Base-by-base conservation (phyloP, 2,797 vertebrate genomes). In the Botia almorhae region DNA sequence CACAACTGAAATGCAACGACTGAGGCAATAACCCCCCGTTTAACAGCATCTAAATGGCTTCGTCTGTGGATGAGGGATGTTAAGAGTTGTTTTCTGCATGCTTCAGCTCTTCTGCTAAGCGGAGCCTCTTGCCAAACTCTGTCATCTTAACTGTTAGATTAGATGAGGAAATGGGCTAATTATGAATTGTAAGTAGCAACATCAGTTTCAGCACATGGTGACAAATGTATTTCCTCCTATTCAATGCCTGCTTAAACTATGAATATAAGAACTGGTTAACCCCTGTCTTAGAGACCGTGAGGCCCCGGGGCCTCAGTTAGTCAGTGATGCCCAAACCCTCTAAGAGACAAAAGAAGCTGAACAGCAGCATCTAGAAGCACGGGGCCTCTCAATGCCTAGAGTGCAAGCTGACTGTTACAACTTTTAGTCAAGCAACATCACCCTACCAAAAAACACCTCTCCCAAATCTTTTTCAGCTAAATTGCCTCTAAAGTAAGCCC, bases 191-290 rank as follows among this genome's bases (percentile, higher is more conserved):
- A 68, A 67, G 56, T 51, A 83, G 65, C 69, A 12, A 65, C 26
- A 69, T 63, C 63, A 50, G 60, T 71, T 69, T 77, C 23, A 4
- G 51, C 51, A 64, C 36, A 63, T 48, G 65, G 50, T 56, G 50
- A 78, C 71, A 29, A 36, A 43, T 6, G 16, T 26, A 51, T 6
- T 8, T 10, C 26, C n/a, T 23, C 21, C 16, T 21, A 74, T 78
- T 78, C 69, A 55, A 72, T 80, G 82, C 55, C 58, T 81, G 74
- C 39, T 64, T 56, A 19, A 69, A 46, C 58, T 76, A 71, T 76
- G 43, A 55, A 43, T 17, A 70, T 70, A 43, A 70, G 11, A 19
- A 70, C 64, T 53, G 33, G 70, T 46, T 48, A 75, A 78, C 58
- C 69, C 33, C 48, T 2, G 13, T 23, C 3, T 19, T 3, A 12